Base-by-base conservation (phyloP, 2,888 invertebrate species). In the Idaea aversata region DNA sequence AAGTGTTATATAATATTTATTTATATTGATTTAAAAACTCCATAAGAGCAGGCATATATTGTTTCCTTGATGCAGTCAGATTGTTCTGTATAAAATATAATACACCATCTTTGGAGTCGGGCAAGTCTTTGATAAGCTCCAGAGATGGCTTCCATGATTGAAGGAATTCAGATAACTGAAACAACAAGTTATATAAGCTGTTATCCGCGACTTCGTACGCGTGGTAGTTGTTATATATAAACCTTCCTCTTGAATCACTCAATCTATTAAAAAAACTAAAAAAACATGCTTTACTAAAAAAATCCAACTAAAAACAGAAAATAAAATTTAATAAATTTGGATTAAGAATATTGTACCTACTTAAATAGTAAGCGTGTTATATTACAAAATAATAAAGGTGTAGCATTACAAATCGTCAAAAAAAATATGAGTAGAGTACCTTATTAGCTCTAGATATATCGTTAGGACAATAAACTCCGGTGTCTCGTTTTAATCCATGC, bases 51-150 rank as follows among this genome's bases (percentile, higher is more conserved):
- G 96, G 95, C 65, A 96, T 85, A 70, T 96, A 94, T 77, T 96
- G 96, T 80, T 96, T 96, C 35, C 96, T 91, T 0, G 96, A 94
- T 0, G 94, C 94, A 60, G 91, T 87, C 0, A 94, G 78, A 77
- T 96, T 96, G 0, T 81, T 77, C 74, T 96, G 95, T 7, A 85
- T 85, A 75, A 94, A 94, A 74, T 94, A 94, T 61, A 94, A 92
- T 64, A 91, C 80, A 57, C 86, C 80, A 62, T 82, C 80, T 58
- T 62, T 0, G 0, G 88, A 36, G 0, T 13, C 7, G 15, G 15
- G 5, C 13, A 85, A 81, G 57, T 82, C 78, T 0, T 82, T 75
- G 57, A 83, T 80, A 62, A 94, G 79, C 1, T 84, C 75, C 0
- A 95, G 81, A 0, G 87, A 73, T 1, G 90, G 91, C 2, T 70